phyloP scores from a whole-genome alignment of 2,113 vertebrate species.

The Phaetusa simplex region DNA sequence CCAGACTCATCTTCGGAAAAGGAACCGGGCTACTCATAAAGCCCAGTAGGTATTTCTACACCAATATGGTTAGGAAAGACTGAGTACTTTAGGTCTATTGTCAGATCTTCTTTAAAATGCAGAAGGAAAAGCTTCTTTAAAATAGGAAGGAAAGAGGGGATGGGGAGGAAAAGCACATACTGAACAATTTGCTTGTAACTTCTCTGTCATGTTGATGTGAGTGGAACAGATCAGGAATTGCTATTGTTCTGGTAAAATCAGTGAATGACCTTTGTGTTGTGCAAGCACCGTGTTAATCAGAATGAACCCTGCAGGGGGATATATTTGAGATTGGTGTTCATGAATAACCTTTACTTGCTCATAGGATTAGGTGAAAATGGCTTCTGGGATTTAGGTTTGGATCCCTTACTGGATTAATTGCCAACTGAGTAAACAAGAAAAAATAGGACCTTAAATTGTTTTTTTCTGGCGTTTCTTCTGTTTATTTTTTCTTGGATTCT shows the following conservation, averaged over 20 bases:
- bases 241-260: background rate
- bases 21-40: conserved; percentile 9
- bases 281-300: background rate
- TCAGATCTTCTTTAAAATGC: background rate
- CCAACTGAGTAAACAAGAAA: background rate
- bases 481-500: background rate
- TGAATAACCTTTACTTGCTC: background rate
- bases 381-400: background rate
- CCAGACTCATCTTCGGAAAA: background rate
- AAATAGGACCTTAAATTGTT: background rate
- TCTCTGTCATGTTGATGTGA: background rate
- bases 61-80: background rate
- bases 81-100: background rate
- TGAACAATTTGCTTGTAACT: background rate
- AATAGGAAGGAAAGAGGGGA: background rate
- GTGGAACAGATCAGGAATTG: background rate
- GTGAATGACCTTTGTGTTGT: background rate
- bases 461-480: background rate
- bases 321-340: background rate
- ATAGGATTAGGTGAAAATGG: background rate
- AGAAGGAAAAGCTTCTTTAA: background rate
- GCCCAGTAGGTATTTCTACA: background rate
- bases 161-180: background rate
- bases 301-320: background rate
- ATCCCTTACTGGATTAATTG: background rate